phyloP scores from a whole-genome alignment of 2,113 vertebrate genomes.

The Callopanchax toddi region DNA sequence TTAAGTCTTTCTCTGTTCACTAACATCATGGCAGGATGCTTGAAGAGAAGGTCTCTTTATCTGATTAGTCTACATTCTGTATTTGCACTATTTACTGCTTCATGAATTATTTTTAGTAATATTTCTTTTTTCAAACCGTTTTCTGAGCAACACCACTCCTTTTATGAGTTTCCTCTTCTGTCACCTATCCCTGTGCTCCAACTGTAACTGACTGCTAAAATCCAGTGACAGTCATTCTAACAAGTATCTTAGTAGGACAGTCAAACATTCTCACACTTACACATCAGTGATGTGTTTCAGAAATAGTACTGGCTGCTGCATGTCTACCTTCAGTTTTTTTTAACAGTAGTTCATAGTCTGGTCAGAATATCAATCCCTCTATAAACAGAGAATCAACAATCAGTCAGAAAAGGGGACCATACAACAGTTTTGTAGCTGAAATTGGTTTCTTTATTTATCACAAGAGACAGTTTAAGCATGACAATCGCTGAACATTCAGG shows the following conservation, averaged over 20 bases:
- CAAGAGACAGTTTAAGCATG: slow-evolving; percentile 43
- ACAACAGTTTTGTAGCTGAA: slow-evolving; percentile 43
- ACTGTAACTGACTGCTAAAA: slow-evolving; percentile 57
- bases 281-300: slow-evolving; percentile 56
- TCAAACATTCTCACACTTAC: slow-evolving; percentile 57
- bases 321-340: slow-evolving; percentile 64
- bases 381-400: slow-evolving; percentile 41
- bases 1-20: slow-evolving; percentile 58
- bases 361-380: slow-evolving; percentile 61
- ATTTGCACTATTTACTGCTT: not conserved
- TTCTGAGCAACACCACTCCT: not conserved
- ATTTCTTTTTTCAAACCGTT: slow-evolving; percentile 20
- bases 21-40: slow-evolving; percentile 44
- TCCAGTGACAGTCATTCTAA: slow-evolving; percentile 52
- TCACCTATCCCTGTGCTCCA: slow-evolving; percentile 28
- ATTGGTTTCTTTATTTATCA: slow-evolving; percentile 63
- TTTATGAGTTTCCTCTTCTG: not conserved
- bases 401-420: slow-evolving; percentile 65
- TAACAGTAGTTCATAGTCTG: slow-evolving; percentile 57
- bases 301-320: slow-evolving; percentile 50
- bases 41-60: not conserved
- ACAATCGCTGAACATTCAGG: slow-evolving; percentile 37
- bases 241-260: slow-evolving; percentile 53
- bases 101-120: not conserved
- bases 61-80: not conserved